Percentiles rank a stretch among this genome's conserved stretches.
Conservation (phyloP, 2,113 vertebrate species). For the Romanogobio albipinnatus region DNA sequence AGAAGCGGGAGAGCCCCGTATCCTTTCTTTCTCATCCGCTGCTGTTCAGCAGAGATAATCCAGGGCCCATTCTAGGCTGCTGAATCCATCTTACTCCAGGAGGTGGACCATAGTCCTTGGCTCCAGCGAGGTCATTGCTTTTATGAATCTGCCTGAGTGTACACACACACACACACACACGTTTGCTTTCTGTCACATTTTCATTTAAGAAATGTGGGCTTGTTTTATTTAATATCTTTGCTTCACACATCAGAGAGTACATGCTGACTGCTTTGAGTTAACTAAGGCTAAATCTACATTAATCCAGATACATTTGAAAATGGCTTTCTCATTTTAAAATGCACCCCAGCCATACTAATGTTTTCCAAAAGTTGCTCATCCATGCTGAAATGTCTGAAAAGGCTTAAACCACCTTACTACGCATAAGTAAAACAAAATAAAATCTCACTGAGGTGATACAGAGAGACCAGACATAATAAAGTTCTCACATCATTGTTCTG, state of each 20-base stretch:
- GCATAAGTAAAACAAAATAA: too few relatives aligned
- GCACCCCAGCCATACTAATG: background rate
- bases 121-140: constrained; percentile 72
- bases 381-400: background rate
- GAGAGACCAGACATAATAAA: too few relatives aligned
- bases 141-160: constrained; percentile 47
- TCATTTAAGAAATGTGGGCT: background rate
- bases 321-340: background rate
- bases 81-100: constrained; percentile 76
- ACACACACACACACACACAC: constrained; percentile 36
- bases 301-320: background rate
- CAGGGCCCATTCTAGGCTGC: constrained; percentile 66
- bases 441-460: too few relatives aligned
- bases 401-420: too few relatives aligned
- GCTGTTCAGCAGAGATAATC: constrained; percentile 79
- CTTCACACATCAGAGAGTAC: background rate
- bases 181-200: constrained; percentile 41
- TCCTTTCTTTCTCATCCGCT: constrained; percentile 72
- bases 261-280: background rate
- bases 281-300: background rate
- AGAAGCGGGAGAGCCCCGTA: constrained; percentile 66
- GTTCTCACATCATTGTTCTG: too few relatives aligned
- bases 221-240: constrained; percentile 18
- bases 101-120: constrained; percentile 77
- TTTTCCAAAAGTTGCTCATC: background rate